phyloP scores from a whole-genome alignment of 2,797 vertebrate species.

The Alcedo atthis region DNA sequence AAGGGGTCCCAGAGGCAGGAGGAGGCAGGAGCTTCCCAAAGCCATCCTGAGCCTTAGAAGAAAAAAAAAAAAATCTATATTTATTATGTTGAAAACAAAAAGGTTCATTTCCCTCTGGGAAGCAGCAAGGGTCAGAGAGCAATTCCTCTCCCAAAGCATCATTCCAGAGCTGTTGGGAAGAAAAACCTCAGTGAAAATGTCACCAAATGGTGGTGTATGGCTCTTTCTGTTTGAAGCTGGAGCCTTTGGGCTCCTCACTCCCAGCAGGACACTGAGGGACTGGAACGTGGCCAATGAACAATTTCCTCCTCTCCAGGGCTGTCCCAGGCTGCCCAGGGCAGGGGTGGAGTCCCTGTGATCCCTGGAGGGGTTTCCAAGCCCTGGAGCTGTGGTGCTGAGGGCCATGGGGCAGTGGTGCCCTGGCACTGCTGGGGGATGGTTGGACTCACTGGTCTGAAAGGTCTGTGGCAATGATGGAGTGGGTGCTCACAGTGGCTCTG shows the following conservation, averaged over 20 bases:
- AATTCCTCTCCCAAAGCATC: neutral
- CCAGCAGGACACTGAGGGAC: neutral
- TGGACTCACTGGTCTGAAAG: neutral
- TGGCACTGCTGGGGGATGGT: neutral
- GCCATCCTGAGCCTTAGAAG: neutral
- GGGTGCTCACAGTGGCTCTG: neutral
- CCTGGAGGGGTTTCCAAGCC: neutral
- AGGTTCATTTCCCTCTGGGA: neutral
- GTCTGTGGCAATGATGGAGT: accelerated
- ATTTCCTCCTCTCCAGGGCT: neutral
- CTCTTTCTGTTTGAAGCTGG: neutral
- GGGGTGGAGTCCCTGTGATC: neutral
- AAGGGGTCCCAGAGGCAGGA: neutral
- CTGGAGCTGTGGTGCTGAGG: neutral
- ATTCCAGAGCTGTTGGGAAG: neutral
- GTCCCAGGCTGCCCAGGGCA: neutral
- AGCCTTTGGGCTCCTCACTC: neutral
- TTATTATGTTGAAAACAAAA: neutral
- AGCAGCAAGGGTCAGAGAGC: neutral
- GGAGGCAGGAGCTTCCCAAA: neutral
- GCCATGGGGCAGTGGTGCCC: neutral
- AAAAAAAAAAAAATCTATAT: neutral
- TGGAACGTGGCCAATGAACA: neutral
- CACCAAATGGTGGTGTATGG: neutral
- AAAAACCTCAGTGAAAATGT: neutral